Base-by-base conservation (phyloP, 1,140 invertebrate species). In the Aphelenchoides fujianensis region DNA sequence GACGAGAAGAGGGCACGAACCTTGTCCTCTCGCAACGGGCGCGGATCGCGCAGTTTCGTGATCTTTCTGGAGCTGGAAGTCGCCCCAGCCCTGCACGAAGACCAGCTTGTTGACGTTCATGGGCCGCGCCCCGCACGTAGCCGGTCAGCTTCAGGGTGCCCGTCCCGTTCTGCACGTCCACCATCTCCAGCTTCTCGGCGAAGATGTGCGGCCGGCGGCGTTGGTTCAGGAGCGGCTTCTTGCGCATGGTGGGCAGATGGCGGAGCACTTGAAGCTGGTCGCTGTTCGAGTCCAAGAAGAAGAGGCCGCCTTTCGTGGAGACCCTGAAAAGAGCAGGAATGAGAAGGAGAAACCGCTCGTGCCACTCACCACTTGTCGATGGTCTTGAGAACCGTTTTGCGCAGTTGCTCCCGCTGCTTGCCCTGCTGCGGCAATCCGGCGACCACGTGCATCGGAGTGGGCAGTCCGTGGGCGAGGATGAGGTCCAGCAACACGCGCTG, bases 51-150 rank as follows among this genome's bases (percentile, higher is more conserved):
- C 0, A 87, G 84, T 0, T 89, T 88, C 86, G 91, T 90, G 75
- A 97, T 92, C 84, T 90, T n/a, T 89, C 1, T 86, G 87, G 88
- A 97, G 90, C 87, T 96, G 94, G 85, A 91, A 97, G 83, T 95
- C 91, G 48, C 93, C 94, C 83, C 92, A 89, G 0, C 92, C 93
- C 63, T 92, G 90, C 63, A 98, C 89, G 81, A 97, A 92, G 55
- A 98, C 87, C 59, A 97, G 86, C 75, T 90, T 87, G 88, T 97
- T 96, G 0, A 92, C 92, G 85, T 90, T 91, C 41, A 95, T 86
- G 3, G 90, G 86, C n/a, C 76, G 89, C 88, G 0, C 92, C 92
- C 80, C 92, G 87, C 55, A 97, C 84, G 86, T 91, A 95, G 1
- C 95, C 95, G 71, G 90, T 90, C 0, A 97, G 85, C 86, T 91